phyloP scores from a whole-genome alignment of 2,888 invertebrate species.

The Elgonia sp. region DNA sequence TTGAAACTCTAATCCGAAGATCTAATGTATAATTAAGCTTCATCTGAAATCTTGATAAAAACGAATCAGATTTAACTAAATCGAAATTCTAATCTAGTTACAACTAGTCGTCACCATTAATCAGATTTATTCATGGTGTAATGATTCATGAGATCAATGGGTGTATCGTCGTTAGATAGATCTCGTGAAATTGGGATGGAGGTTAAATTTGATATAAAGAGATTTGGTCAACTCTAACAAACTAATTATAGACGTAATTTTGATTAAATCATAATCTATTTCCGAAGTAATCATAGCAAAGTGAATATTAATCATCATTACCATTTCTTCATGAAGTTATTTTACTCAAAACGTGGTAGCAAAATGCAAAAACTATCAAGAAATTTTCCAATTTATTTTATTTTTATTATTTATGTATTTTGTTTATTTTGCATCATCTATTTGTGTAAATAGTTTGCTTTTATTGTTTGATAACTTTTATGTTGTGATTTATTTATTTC shows the following conservation, averaged over 20 bases:
- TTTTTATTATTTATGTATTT: no score
- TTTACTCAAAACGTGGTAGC: no score
- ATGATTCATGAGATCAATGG: constrained; percentile 55
- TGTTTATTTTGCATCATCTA: no score
- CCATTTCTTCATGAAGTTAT: no score
- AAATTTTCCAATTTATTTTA: no score
- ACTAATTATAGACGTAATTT: constrained; percentile 49
- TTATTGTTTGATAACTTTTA: no score
- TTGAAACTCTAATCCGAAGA: neutral
- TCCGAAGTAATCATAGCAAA: neutral
- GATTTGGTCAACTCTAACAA: constrained; percentile 39
- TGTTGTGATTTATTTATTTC: no score
- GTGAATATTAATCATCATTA: no score
- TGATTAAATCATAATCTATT: constrained; percentile 12
- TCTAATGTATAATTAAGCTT: neutral
- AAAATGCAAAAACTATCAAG: no score
- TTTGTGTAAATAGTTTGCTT: no score
- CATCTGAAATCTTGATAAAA: neutral
- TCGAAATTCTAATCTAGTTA: constrained; percentile 52
- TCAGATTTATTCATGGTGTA: constrained; percentile 54
- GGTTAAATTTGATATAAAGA: constrained; percentile 43
- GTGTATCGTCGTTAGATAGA: constrained; percentile 19
- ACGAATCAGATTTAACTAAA: constrained; percentile 32
- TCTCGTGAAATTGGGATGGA: constrained; percentile 42
- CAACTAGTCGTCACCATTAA: constrained; percentile 57